A percentile compares a stretch with the other conserved stretches of the same genome.
These are phyloP conservation scores for Nineta flava DNA, from an alignment of 2,888 invertebrate species.

Conservation along the genomic window DNA sequence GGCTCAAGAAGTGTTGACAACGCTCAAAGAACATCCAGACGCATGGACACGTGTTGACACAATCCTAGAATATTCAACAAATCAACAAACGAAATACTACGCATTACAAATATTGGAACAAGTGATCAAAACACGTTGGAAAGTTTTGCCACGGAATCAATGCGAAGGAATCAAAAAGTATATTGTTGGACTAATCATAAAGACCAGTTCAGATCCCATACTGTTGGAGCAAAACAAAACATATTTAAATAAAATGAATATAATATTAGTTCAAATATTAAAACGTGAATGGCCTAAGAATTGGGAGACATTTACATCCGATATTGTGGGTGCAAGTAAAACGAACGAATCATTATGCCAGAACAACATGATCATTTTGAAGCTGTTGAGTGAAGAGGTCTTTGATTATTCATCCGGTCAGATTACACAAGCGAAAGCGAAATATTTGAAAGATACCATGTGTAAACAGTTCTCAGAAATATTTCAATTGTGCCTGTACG, in stretches of 20 bases:
- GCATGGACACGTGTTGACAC: constrained; percentile 99
- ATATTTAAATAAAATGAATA: constrained; percentile 93
- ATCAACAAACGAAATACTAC: constrained; percentile 98
- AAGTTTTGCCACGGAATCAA: constrained; percentile 93
- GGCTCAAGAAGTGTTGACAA: constrained; percentile 90
- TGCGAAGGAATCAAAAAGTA: constrained; percentile 99
- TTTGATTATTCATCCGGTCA: constrained; percentile 98
- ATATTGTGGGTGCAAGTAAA: constrained; percentile 97
- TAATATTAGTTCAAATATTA: constrained; percentile 97
- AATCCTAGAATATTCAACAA: constrained; percentile 91
- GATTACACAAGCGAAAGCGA: constrained; percentile 97
- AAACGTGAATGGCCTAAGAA: constrained; percentile 99
- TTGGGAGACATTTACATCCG: constrained; percentile 98
- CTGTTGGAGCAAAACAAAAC: constrained; percentile 87
- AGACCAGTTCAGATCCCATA: constrained; percentile 85
- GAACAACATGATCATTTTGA: constrained; percentile 98
- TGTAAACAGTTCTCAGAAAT: constrained; percentile 98
- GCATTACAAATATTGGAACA: constrained; percentile 98
- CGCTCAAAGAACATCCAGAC: constrained; percentile 94
- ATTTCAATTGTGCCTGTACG: constrained; percentile 94
- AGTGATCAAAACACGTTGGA: constrained; percentile 98
- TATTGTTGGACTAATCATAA: constrained; percentile 96
- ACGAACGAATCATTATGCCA: constrained; percentile 98
- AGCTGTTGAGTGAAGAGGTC: constrained; percentile 94
- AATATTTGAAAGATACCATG: constrained; percentile 98